A percentile compares a stretch with the other conserved stretches of the same genome.
Conservation (phyloP, 2,797 vertebrate species). For the Tangara arthus region DNA sequence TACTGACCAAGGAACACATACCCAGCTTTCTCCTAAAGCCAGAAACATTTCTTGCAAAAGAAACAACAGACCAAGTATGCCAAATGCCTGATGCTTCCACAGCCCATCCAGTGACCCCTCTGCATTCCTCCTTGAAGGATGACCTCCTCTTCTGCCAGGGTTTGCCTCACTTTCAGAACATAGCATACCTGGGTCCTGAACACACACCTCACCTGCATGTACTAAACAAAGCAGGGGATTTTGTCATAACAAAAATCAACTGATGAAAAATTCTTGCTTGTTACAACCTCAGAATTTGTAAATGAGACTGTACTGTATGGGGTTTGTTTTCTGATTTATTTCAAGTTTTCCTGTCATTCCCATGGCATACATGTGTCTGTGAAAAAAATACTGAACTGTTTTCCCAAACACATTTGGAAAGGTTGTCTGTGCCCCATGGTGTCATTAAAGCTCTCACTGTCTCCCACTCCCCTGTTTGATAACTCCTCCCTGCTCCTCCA, state of each 20-base stretch:
- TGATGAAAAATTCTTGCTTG: not conserved
- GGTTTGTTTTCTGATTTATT: not conserved
- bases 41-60: not conserved
- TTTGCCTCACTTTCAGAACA: not conserved
- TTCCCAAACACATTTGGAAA: not conserved
- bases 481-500: not conserved
- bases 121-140: not conserved
- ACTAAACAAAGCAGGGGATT: not conserved
- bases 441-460: not conserved
- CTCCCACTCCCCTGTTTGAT: fast-evolving
- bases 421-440: not conserved
- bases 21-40: not conserved
- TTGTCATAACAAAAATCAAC: not conserved
- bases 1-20: not conserved
- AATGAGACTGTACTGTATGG: not conserved
- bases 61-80: not conserved
- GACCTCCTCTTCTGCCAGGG: not conserved
- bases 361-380: not conserved
- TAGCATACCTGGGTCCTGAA: not conserved
- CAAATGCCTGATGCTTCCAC: not conserved
- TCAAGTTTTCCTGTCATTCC: not conserved
- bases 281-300: not conserved
- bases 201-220: not conserved
- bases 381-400: not conserved
- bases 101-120: not conserved